Conservation (phyloP, 1,140 invertebrate species). For the Neodiprion fabricii region DNA sequence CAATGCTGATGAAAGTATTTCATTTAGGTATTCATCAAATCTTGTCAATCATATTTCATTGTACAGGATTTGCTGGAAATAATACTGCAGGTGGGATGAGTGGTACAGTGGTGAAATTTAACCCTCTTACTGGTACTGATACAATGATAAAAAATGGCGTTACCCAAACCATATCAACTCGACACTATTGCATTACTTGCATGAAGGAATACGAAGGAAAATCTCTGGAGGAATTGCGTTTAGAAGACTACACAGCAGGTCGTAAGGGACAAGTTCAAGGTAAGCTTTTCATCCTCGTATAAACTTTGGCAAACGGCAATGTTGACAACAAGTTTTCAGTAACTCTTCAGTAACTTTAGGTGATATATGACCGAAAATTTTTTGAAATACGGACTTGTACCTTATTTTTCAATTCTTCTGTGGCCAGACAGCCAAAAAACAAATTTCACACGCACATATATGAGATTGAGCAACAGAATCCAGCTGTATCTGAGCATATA, state of each 20-base stretch:
- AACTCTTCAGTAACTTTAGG: not conserved
- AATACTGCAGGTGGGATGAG: constrained; percentile 63
- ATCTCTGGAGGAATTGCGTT: constrained; percentile 90
- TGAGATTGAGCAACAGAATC: too few relatives aligned
- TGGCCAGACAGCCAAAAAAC: too few relatives aligned
- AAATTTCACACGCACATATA: too few relatives aligned
- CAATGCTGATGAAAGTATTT: constrained; percentile 10
- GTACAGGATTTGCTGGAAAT: constrained; percentile 64
- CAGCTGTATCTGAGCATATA: too few relatives aligned
- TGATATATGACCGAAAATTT: too few relatives aligned
- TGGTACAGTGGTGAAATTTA: constrained; percentile 84
- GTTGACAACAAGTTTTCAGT: too few relatives aligned
- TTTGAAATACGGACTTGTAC: too few relatives aligned
- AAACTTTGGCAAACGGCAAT: not conserved
- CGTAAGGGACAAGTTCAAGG: constrained; percentile 75
- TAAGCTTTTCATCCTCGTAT: constrained; percentile 18
- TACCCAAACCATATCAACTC: constrained; percentile 83
- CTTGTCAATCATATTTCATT: constrained; percentile 18
- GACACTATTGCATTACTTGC: constrained; percentile 94
- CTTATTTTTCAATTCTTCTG: too few relatives aligned
- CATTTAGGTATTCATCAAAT: constrained; percentile 20
- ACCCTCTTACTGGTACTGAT: constrained; percentile 85
- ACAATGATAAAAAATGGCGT: constrained; percentile 89
- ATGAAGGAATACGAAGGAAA: constrained; percentile 98
- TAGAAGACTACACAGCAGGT: constrained; percentile 92